phyloP scores from a whole-genome alignment of 2,797 vertebrate species.

The Poecilia gillii region DNA sequence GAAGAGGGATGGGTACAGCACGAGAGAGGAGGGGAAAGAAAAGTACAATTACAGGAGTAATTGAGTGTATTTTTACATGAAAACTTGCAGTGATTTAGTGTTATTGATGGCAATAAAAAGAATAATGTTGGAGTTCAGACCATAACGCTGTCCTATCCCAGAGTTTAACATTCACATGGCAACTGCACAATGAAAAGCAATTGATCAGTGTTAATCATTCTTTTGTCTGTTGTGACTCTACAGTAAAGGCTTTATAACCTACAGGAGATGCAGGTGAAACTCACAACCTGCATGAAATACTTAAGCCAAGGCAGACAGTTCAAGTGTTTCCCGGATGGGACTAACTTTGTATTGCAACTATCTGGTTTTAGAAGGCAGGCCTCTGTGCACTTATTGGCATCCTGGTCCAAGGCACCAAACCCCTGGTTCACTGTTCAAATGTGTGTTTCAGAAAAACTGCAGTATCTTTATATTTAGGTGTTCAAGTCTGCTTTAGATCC shows the following conservation, averaged over 20 bases:
- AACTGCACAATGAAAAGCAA: conserved; percentile 7
- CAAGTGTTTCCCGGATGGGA: background rate
- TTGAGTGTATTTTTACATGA: conserved; percentile 49
- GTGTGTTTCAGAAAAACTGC: background rate
- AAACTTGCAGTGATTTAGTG: conserved; percentile 51
- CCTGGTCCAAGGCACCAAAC: background rate
- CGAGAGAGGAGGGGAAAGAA: conserved; percentile 25
- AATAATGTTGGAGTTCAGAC: conserved; percentile 5
- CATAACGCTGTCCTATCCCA: conserved; percentile 10
- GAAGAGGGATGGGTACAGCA: conserved; percentile 62
- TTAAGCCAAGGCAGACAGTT: background rate
- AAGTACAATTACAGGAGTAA: conserved; percentile 52
- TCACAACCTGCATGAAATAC: background rate
- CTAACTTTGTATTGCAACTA: background rate
- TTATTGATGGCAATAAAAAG: conserved; percentile 28
- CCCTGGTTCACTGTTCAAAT: background rate
- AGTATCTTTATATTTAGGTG: background rate
- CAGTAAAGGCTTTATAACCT: background rate
- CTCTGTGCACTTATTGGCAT: background rate
- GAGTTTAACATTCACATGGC: conserved; percentile 7
- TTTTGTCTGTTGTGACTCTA: background rate
- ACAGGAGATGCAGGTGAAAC: background rate
- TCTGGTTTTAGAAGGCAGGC: background rate
- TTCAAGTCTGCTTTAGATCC: background rate
- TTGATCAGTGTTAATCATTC: conserved; percentile 12